Percentiles rank a stretch among this genome's conserved stretches.
Evolutionary conservation across 1,140 invertebrate species (phyloP).

Genomic region (Listronotus oregonensis): DNA sequence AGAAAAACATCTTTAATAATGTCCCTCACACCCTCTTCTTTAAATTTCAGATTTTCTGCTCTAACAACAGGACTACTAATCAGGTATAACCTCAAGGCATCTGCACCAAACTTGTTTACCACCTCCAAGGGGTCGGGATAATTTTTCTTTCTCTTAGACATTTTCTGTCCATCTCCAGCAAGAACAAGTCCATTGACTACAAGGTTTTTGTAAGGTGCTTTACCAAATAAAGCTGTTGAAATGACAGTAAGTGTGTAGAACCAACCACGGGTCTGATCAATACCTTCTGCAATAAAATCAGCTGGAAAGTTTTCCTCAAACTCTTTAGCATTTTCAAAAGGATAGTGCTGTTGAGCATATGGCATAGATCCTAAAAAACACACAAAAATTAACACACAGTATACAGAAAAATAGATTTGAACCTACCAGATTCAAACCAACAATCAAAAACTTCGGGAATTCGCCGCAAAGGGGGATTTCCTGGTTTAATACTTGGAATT

Average conservation of each 20-base stretch:
- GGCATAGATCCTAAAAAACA: constrained; percentile 84
- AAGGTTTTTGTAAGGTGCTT: constrained; percentile 97
- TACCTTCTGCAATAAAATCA: constrained; percentile 98
- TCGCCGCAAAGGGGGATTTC: constrained; percentile 80
- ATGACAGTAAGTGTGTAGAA: constrained; percentile 98
- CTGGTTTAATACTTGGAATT: constrained; percentile 87
- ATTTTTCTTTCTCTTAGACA: constrained; percentile 99
- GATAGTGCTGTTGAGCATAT: constrained; percentile 96
- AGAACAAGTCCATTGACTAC: constrained; percentile 95
- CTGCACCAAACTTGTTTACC: constrained; percentile 93
- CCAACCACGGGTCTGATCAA: constrained; percentile 97
- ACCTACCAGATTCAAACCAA: constrained; percentile 93
- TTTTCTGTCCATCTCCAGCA: constrained; percentile 97
- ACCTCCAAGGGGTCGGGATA: constrained; percentile 96
- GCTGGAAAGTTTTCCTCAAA: constrained; percentile 98
- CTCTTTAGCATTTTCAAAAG: constrained; percentile 88
- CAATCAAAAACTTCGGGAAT: constrained; percentile 98
- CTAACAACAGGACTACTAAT: constrained; percentile 98
- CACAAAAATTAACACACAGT: neutral
- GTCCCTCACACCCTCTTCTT: constrained; percentile 94
- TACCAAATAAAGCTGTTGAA: constrained; percentile 94
- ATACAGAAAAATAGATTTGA: neutral
- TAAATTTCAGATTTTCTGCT: constrained; percentile 95
- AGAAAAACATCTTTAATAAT: constrained; percentile 97
- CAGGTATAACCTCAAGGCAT: constrained; percentile 93